Percentiles rank a stretch among this genome's conserved stretches.
These are phyloP conservation scores for Lypha dubia DNA, from an alignment of 2,888 invertebrate genomes.

Conservation along the genomic window DNA sequence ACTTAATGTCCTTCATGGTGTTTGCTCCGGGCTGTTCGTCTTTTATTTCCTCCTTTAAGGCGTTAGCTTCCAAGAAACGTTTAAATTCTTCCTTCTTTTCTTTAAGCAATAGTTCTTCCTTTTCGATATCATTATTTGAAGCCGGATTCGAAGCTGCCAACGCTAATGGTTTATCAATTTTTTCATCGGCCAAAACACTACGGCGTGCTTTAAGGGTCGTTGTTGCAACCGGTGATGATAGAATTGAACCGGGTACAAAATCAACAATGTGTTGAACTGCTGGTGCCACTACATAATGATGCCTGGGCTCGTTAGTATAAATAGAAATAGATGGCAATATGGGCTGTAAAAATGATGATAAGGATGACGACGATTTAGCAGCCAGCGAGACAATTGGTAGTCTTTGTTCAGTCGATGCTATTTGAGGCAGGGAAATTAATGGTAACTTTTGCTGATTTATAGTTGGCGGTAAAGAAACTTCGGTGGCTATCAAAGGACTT, in stretches of 20 bases:
- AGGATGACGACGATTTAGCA: slow-evolving; percentile 19
- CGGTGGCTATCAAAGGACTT: slow-evolving; percentile 22
- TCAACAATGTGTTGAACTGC: slow-evolving; percentile 78
- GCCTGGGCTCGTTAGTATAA: slow-evolving; percentile 77
- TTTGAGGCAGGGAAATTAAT: slow-evolving; percentile 8
- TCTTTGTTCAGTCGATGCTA: slow-evolving; percentile 28
- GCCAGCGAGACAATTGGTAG: slow-evolving; percentile 26
- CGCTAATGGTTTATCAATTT: slow-evolving; percentile 68
- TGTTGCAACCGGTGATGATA: slow-evolving; percentile 75
- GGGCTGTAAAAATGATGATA: slow-evolving; percentile 67
- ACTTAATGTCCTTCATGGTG: slow-evolving; percentile 17
- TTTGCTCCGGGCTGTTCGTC: slow-evolving; percentile 17
- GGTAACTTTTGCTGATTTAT: slow-evolving; percentile 45
- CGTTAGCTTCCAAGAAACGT: slow-evolving; percentile 76
- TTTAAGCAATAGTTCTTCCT: slow-evolving; percentile 44
- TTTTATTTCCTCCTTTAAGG: slow-evolving; percentile 75
- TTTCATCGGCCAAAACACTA: slow-evolving; percentile 75
- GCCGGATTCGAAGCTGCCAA: slow-evolving; percentile 51
- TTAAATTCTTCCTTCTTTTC: slow-evolving; percentile 74
- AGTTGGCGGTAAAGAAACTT: slow-evolving; percentile 21
- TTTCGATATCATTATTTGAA: slow-evolving; percentile 44
- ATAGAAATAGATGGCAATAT: slow-evolving; percentile 72
- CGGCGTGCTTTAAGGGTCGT: slow-evolving; percentile 79
- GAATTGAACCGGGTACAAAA: slow-evolving; percentile 78
- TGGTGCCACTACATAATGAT: slow-evolving; percentile 78